These are phyloP conservation scores for Xiphophorus maculatus DNA, from an alignment of 2,113 vertebrate species.

Conservation along the genomic window DNA sequence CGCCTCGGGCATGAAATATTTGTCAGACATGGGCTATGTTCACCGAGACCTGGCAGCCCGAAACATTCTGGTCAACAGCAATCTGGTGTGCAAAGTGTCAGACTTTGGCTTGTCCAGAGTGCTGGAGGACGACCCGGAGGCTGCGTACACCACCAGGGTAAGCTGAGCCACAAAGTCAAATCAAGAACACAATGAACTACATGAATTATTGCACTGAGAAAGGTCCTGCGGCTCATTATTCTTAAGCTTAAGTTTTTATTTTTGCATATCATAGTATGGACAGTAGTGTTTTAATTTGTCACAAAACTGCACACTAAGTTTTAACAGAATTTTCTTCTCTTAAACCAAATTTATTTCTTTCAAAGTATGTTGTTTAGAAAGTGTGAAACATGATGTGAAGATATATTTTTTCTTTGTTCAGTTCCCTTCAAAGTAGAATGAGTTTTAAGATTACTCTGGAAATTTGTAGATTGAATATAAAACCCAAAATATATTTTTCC, in stretches of 20 bases:
- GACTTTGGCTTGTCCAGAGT: constrained; percentile 97
- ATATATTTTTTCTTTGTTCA: too few species aligned
- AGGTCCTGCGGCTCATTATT: neutral
- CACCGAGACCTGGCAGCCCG: constrained; percentile 94
- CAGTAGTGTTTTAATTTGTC: neutral
- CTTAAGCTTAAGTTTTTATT: neutral
- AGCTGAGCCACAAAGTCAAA: constrained; percentile 33
- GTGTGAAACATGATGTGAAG: too few species aligned
- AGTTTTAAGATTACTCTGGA: neutral
- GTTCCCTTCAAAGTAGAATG: too few species aligned
- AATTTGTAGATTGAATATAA: neutral
- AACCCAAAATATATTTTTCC: neutral
- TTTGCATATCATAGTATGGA: neutral
- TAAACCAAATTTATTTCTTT: neutral
- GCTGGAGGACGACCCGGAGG: constrained; percentile 94
- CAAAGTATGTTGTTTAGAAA: too few species aligned
- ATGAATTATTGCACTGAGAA: neutral
- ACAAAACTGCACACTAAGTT: neutral
- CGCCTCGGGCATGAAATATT: constrained; percentile 97
- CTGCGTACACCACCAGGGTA: constrained; percentile 93
- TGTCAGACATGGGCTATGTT: constrained; percentile 98
- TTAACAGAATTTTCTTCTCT: neutral
- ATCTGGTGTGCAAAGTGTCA: constrained; percentile 98
- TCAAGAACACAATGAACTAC: neutral
- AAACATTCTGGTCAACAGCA: constrained; percentile 98